These are phyloP conservation scores for Scartelaos histophorus DNA, from an alignment of 2,113 vertebrate species.

Conservation along the genomic window DNA sequence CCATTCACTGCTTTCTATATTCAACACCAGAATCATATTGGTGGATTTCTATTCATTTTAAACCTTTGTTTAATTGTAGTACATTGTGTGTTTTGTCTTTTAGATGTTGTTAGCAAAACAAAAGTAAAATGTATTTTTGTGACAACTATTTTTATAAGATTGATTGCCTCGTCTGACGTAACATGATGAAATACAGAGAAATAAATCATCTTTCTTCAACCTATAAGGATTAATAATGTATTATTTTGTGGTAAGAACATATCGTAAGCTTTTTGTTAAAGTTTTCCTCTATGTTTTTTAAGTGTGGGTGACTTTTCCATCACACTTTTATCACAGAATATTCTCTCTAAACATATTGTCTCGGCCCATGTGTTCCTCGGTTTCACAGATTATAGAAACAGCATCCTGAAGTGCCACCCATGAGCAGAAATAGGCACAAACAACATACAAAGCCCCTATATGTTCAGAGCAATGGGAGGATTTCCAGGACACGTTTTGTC, in stretches of 20 bases:
- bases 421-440: background rate
- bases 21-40: too few relatives aligned
- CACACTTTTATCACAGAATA: constrained; percentile 18
- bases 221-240: background rate
- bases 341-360: constrained; percentile 10
- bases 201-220: background rate
- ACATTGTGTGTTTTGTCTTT: background rate
- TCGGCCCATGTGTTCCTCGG: constrained; percentile 5
- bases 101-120: background rate
- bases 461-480: background rate
- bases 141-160: background rate
- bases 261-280: constrained; percentile 23
- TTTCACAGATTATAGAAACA: background rate
- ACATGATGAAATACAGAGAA: background rate
- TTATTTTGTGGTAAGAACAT: background rate
- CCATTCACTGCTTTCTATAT: too few relatives aligned
- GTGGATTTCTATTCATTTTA: background rate
- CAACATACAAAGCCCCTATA: background rate
- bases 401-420: background rate
- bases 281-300: background rate
- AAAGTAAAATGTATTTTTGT: background rate
- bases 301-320: constrained; percentile 8
- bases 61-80: background rate
- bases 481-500: constrained; percentile 7
- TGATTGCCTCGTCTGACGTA: background rate